Evolutionary conservation across 2,888 invertebrate genomes (phyloP).

Genomic region (Epirrhoe alternata): DNA sequence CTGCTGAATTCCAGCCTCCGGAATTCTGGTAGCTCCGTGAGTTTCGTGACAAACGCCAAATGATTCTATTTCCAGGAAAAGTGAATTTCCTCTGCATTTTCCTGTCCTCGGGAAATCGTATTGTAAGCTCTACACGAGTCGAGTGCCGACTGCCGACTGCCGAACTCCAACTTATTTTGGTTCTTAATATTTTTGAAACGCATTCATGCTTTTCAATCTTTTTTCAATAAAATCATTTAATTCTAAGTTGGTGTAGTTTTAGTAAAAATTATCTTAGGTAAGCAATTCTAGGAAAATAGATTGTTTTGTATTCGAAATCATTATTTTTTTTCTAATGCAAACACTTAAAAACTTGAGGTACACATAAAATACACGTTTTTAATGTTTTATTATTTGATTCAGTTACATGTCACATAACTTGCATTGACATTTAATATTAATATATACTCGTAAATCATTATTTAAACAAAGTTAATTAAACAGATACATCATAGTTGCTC

Average conservation of each 20-base stretch:
- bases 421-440: background rate
- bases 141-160: background rate
- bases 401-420: background rate
- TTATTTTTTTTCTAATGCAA: too few relatives aligned
- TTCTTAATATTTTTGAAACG: constrained; percentile 3
- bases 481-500: background rate
- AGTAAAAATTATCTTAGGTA: too few relatives aligned
- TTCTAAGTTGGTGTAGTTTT: too few relatives aligned
- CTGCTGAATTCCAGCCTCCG: constrained; percentile 5
- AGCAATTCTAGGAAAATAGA: too few relatives aligned
- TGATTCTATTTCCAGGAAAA: constrained; percentile 43
- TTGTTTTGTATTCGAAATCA: too few relatives aligned
- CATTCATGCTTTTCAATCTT: background rate
- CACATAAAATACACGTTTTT: too few relatives aligned
- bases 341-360: too few relatives aligned
- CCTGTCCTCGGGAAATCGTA: constrained; percentile 30
- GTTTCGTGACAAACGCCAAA: constrained; percentile 44
- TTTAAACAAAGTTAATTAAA: background rate
- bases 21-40: constrained; percentile 15
- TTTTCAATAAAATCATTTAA: too few relatives aligned
- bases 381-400: too few relatives aligned
- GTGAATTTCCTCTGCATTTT: constrained; percentile 42
- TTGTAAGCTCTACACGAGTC: constrained; percentile 22
- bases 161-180: constrained; percentile 1
- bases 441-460: too few relatives aligned